Conservation (phyloP, 2,888 invertebrate species). For the Seladonia tumulorum region DNA sequence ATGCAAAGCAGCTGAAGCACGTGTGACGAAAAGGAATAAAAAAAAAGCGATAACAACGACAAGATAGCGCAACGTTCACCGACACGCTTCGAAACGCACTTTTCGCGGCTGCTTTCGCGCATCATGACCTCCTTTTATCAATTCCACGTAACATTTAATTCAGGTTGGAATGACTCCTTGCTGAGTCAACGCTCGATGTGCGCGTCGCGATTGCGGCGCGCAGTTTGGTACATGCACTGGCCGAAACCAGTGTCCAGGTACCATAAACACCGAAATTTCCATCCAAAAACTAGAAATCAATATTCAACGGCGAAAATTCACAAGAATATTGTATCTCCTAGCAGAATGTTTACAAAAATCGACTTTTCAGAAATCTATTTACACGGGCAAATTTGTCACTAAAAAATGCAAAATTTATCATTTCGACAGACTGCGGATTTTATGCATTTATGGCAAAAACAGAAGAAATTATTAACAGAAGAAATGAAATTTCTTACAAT, state of each 20-base stretch:
- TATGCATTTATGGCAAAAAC: too few species aligned
- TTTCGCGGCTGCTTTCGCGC: slow-evolving; percentile 22
- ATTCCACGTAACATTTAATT: slow-evolving; percentile 46
- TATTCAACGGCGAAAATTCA: neutral
- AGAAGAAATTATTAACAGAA: too few species aligned
- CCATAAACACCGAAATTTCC: neutral
- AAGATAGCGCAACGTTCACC: neutral
- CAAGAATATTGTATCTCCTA: neutral
- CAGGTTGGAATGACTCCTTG: slow-evolving; percentile 38
- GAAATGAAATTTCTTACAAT: neutral
- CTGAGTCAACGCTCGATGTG: slow-evolving; percentile 38
- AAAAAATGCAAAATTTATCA: neutral
- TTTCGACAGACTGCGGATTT: neutral
- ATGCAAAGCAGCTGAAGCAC: slow-evolving; percentile 33
- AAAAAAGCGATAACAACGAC: slow-evolving; percentile 11
- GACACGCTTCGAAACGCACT: slow-evolving; percentile 10
- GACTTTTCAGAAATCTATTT: neutral
- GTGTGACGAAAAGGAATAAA: neutral
- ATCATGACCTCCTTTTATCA: slow-evolving; percentile 45
- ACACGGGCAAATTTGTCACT: neutral
- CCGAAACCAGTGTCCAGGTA: neutral
- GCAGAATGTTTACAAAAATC: neutral
- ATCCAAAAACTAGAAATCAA: neutral
- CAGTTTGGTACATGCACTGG: slow-evolving; percentile 2
- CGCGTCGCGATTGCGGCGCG: neutral